Conservation (phyloP, 2,113 vertebrate species). For the Mormyrus iriodes region DNA sequence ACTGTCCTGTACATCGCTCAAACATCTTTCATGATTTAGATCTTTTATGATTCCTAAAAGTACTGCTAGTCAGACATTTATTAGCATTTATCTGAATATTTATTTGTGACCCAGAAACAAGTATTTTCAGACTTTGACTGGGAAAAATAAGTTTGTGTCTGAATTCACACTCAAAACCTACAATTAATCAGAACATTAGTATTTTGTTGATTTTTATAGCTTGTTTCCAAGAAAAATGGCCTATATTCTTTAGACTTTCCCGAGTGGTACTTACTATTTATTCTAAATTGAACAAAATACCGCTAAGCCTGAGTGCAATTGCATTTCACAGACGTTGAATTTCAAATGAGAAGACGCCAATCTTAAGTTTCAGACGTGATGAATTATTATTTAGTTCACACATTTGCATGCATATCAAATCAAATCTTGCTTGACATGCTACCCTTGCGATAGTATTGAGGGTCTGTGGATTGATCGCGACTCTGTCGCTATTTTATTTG, state of each 20-base stretch:
- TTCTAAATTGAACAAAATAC: neutral
- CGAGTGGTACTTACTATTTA: neutral
- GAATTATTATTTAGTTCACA: neutral
- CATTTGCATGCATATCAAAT: neutral
- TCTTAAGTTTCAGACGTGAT: neutral
- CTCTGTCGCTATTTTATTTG: neutral
- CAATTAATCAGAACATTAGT: neutral
- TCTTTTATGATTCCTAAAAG: neutral
- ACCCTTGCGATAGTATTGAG: neutral
- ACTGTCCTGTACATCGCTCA: neutral
- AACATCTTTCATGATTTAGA: neutral
- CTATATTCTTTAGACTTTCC: neutral
- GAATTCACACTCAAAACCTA: neutral
- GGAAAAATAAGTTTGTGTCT: neutral
- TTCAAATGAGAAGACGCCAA: neutral
- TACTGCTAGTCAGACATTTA: neutral
- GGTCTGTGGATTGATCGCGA: neutral
- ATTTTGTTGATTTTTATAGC: neutral
- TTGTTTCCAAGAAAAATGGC: neutral
- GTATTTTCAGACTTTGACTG: neutral
- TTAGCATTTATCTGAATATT: neutral
- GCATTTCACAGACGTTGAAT: neutral
- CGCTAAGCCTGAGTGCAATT: neutral
- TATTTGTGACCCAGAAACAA: neutral
- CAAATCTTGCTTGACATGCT: neutral